Conservation (phyloP, 1,140 invertebrate species). For the Papilio polyxenes region DNA sequence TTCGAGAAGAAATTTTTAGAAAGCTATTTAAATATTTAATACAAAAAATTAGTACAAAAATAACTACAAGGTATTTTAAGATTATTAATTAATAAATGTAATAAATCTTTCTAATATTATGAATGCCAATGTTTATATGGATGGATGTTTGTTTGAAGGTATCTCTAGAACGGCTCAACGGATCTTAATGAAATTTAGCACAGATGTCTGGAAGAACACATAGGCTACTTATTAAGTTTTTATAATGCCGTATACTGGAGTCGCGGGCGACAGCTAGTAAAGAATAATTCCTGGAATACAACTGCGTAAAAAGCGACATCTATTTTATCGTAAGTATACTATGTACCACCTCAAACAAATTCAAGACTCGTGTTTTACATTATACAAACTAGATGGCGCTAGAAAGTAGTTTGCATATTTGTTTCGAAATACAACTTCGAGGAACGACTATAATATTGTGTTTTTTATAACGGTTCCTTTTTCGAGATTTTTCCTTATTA, state of each 20-base stretch:
- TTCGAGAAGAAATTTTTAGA: too few species aligned
- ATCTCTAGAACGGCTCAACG: too few species aligned
- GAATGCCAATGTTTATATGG: background rate
- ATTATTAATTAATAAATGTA: too few species aligned
- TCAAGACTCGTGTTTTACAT: background rate
- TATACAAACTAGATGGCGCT: background rate
- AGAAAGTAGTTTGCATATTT: background rate
- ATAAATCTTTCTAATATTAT: background rate
- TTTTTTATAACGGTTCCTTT: background rate
- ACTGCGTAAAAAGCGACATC: background rate
- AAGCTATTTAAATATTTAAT: too few species aligned
- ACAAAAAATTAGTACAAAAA: too few species aligned
- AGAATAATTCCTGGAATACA: background rate
- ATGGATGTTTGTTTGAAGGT: too few species aligned
- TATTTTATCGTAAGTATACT: background rate
- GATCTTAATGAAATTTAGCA: too few species aligned
- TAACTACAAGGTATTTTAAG: too few species aligned
- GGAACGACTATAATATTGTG: background rate
- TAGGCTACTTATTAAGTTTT: background rate
- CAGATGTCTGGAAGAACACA: too few species aligned
- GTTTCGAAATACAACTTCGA: background rate
- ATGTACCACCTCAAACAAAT: background rate
- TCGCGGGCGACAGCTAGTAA: background rate
- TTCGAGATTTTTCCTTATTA: background rate
- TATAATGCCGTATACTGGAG: background rate